Evolutionary conservation across 2,113 vertebrate species (phyloP), one percentile per base, ranked within the genome.

Genomic region (Rhynchopsitta pachyrhyncha): DNA sequence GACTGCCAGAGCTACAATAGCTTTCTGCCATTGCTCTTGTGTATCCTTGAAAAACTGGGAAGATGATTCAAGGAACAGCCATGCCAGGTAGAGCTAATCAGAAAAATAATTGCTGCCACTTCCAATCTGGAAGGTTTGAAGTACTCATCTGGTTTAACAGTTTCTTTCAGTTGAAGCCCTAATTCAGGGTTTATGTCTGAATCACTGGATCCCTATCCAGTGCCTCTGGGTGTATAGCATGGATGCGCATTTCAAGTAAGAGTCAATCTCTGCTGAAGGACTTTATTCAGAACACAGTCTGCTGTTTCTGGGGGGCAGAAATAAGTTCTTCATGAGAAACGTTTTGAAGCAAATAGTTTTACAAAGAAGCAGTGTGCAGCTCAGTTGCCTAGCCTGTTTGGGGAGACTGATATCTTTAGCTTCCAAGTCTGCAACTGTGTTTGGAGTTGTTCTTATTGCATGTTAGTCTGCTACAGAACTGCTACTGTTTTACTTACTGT

Each of bases 161-260:
- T 52, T 68, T 42, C 22, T 50, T 75, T 78, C 5, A 42, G 28
- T 37, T 82, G 60, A 53, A 57, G 31, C 24, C 7, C 7, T 35
- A 15, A 15, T 52, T 66, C 37, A 33, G 28, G 33, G 18, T 71
- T 44, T 27, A 8, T 17, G 24, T 41, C 44, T 17, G 23, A 76
- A 17, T 42, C 2, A 1, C 9, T 42, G 63, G 7, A 13, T 60
- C 74, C 50, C 33, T 29, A 35, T 20, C 39, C 18, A 10, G 37
- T 23, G 44, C 44, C 11, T 3, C 57, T 7, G 24, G 28, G 9
- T 7, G 7, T n/a, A 20, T 25, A 1, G 0, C 50, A 5, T 15
- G 31, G 37, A 10, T 22, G 17, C 5, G 20, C 10, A 0, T 24
- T 70, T 66, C 25, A 17, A 15, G 37, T 23, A 31, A 46, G 53